phyloP scores from a whole-genome alignment of 2,888 invertebrate genomes.

The Drosophila picticornis region DNA sequence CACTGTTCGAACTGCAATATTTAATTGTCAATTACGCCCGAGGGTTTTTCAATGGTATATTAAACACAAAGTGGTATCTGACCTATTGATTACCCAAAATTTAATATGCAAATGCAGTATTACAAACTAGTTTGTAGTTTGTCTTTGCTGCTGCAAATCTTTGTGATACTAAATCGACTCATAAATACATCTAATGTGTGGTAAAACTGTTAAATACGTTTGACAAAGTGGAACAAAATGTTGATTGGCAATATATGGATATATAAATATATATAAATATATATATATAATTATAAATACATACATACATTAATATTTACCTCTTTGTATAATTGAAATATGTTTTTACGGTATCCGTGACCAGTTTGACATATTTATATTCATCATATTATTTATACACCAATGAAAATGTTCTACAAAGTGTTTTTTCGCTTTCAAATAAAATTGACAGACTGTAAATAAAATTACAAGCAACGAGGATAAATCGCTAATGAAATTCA shows the following conservation, averaged over 20 bases:
- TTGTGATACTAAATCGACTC: neutral
- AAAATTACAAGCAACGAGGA: neutral
- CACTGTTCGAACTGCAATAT: neutral
- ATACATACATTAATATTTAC: neutral
- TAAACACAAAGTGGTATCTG: neutral
- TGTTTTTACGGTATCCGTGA: neutral
- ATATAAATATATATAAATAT: no score
- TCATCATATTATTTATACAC: neutral
- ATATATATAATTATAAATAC: neutral
- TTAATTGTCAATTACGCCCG: neutral
- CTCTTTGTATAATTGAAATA: neutral
- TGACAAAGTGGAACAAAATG: neutral
- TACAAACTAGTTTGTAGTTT: neutral
- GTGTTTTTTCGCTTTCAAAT: neutral
- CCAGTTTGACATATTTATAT: neutral
- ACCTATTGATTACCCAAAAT: neutral
- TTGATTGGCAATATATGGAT: neutral
- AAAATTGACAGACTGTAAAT: neutral
- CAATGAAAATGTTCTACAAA: neutral
- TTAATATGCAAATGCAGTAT: neutral
- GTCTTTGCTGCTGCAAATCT: neutral
- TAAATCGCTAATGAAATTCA: constrained; percentile 2
- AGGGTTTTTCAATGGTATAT: neutral
- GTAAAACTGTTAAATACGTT: no score
- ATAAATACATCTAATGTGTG: neutral